These are phyloP conservation scores for Mus musculus DNA, from an alignment of 2,113 vertebrate species.

Conservation along the genomic window GRCm39 chr2:121058501-121059000, in stretches of 20 bases:
- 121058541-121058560: conserved; percentile 84
- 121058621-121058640: conserved; percentile 82
- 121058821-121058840: neutral
- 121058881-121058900: conserved; percentile 33
- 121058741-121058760: conserved; percentile 31
- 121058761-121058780: neutral
- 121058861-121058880: conserved; percentile 56
- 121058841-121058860: conserved; percentile 42
- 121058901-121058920: conserved; percentile 14
- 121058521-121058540: conserved; percentile 84
- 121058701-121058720: conserved; percentile 67
- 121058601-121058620: conserved; percentile 82
- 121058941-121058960: conserved; percentile 22
- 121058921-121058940: conserved; percentile 56
- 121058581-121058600: conserved; percentile 83
- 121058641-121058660: conserved; percentile 84
- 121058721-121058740: conserved; percentile 53
- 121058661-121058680: conserved; percentile 77
- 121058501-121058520: conserved; percentile 79
- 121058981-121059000: conserved; percentile 55
- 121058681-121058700: conserved; percentile 58
- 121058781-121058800: neutral
- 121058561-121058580: conserved; percentile 85
- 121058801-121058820: conserved; percentile 16
- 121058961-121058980: conserved; percentile 55